Base-by-base conservation (phyloP, 2,797 vertebrate genomes). In the Meriones psammophilus region DNA sequence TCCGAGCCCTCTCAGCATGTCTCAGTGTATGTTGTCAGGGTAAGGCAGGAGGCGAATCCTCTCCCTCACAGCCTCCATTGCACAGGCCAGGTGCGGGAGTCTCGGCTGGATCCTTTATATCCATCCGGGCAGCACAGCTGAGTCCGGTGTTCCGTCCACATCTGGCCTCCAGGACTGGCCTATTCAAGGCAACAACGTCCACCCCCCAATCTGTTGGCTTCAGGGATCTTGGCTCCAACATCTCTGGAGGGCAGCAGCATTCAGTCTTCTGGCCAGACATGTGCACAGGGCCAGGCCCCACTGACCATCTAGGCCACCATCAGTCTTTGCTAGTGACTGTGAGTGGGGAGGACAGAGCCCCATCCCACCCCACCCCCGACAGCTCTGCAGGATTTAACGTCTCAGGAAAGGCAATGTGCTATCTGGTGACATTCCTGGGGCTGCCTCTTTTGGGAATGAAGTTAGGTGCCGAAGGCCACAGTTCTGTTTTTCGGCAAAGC, bases 281-380 rank as follows among this genome's bases (percentile, higher is more conserved):
- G 6, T 5, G 12, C 18, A 33, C 10, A 76, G 76, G 30, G 6
- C 54, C 12, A 2, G 64, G 56, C 14, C 42, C 12, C 33, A n/a
- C 50, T 2, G 56, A 60, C 58, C 18, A 4, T 10, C 7, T 30
- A 36, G 54, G n/a, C 68, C 8, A 20, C 50, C 2, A 0, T 64
- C 18, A 1, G 5, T 81, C 18, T 10, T 64, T 39, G 4, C 50
- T 46, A n/a, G 28, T 18, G 10, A 20, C 42, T 15, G 0, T n/a
- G 0, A 3, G 1, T 14, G 8, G 62, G 56, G 18, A 18, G 24
- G 36, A 14, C 8, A 1, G 39, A 39, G 18, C 15, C 50, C 56
- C 1, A 0, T 0, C 14, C 15, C 50, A 46, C n/a, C n/a, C n/a
- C n/a, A n/a, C n/a, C n/a, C 1, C 0, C 0, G 33, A 33, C 26